Evolutionary conservation across 1,140 invertebrate species (phyloP).

Genomic region (Megathymus violae): DNA sequence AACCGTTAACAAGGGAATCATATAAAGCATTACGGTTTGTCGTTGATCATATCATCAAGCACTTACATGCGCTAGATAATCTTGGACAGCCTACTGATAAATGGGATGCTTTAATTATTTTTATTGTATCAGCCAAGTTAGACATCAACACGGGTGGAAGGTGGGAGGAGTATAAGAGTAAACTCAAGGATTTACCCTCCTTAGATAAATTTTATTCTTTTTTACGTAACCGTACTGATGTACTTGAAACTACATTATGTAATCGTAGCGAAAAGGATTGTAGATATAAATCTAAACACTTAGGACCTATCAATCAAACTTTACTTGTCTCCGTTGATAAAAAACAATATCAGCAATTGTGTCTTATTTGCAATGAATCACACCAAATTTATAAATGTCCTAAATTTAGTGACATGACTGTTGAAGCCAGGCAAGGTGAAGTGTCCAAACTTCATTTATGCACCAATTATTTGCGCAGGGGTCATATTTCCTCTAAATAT

Average conservation of each 20-base stretch:
- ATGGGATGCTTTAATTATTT: slow-evolving; percentile 21
- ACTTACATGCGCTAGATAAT: slow-evolving; percentile 9
- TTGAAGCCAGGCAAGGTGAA: slow-evolving; percentile 9
- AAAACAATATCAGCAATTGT: background rate
- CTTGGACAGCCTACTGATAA: slow-evolving; percentile 23
- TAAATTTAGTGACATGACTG: slow-evolving; percentile 7
- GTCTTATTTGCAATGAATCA: slow-evolving; percentile 9
- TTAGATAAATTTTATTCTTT: background rate
- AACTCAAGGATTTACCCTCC: background rate
- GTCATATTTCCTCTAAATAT: slow-evolving; percentile 19
- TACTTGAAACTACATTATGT: background rate
- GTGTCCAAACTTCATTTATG: slow-evolving; percentile 15
- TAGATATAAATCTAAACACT: background rate
- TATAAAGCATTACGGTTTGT: slow-evolving; percentile 4
- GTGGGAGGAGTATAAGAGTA: slow-evolving; percentile 10
- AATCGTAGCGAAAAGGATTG: background rate
- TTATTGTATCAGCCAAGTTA: slow-evolving; percentile 8
- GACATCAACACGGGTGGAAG: background rate
- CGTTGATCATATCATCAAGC: slow-evolving; percentile 11
- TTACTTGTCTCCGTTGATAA: slow-evolving; percentile 2
- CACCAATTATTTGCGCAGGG: slow-evolving; percentile 25
- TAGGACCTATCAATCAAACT: background rate
- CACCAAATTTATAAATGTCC: slow-evolving; percentile 7
- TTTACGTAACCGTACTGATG: background rate
- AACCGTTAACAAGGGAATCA: background rate